Evolutionary conservation across 2,797 vertebrate genomes (phyloP), one percentile per base, ranked within the genome.

Genomic region (Parauchenoglanis punctatus): DNA sequence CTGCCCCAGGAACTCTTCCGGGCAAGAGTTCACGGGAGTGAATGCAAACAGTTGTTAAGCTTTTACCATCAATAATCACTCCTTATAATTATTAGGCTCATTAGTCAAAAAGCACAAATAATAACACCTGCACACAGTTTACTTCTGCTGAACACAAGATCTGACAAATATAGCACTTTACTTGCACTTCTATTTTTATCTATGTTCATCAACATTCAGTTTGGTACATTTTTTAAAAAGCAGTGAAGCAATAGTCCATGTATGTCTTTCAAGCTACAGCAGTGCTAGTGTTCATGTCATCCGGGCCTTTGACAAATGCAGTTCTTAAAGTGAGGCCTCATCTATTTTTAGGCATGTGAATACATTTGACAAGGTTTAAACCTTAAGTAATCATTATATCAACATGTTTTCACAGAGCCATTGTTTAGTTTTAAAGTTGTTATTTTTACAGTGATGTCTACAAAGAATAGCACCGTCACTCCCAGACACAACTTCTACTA

Each of bases 1-100:
- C 75, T 86, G 78, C 58, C 82, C 49, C 54, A 17, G 77, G 67
- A 89, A 87, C 83, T 54, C 73, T 86, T 86, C 68, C 49, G 67
- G 78, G 87, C 80, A 85, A 80, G 85, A 88, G 85, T 87, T 87
- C 82, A 86, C 78, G 83, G 61, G 67, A 90, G 84, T 70, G 61
- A 84, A 88, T 87, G 83, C 86, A 88, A 91, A 90, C 87, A 87
- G 49, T 85, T 89, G 81, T 87, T 86, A 81, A 63, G 85, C 56
- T 87, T 86, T 80, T 86, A 86, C 46, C 81, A 89, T 89, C 80
- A 89, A 87, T 81, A 80, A 85, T 89, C n/a, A 84, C 89, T 87
- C 70, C 61, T 87, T 84, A 83, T 63, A 61, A 88, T 80, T 88
- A 91, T 89, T 65, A 87, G 83, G 25, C 35, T 90, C 59, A 84